phyloP scores from a whole-genome alignment of 2,797 vertebrate species.

The Enteromius anoplus region DNA sequence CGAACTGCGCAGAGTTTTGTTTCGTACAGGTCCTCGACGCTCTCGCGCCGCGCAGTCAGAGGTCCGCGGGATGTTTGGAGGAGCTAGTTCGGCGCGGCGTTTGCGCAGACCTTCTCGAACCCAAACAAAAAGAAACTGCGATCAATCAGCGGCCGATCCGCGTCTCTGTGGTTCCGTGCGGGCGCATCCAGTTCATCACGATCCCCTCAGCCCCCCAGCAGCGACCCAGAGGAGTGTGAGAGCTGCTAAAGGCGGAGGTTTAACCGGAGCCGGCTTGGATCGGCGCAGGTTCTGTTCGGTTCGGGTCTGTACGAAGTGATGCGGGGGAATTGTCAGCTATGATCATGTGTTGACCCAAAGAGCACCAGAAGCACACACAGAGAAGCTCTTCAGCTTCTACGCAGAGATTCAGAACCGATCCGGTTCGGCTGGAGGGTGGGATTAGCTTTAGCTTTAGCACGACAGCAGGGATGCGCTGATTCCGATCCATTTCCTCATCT shows the following conservation, averaged over 20 bases:
- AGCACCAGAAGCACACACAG: conserved; percentile 73
- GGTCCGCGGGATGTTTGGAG: not conserved
- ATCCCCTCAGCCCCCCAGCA: not conserved
- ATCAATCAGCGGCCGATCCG: conserved; percentile 18
- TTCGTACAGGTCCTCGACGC: not conserved
- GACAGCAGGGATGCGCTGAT: conserved; percentile 39
- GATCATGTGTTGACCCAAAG: conserved; percentile 74
- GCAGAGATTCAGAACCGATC: conserved; percentile 37
- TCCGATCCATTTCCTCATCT: conserved; percentile 10
- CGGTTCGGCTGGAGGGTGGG: conserved; percentile 29
- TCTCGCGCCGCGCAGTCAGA: not conserved
- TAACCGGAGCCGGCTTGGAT: conserved; percentile 12
- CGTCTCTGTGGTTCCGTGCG: conserved; percentile 32
- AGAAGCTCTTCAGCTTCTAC: conserved; percentile 53
- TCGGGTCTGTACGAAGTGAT: conserved; percentile 75
- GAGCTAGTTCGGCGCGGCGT: not conserved
- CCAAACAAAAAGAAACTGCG: conserved; percentile 42
- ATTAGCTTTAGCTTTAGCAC: conserved; percentile 51
- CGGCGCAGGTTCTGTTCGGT: conserved; percentile 39
- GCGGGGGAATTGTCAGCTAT: conserved; percentile 76
- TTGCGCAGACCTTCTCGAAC: conserved; percentile 15
- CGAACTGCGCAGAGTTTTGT: not conserved
- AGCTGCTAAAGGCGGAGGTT: not conserved
- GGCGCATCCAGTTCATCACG: not conserved
- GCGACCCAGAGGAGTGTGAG: not conserved